Base-by-base conservation (phyloP, 2,113 vertebrate genomes). In the Larimichthys crocea region DNA sequence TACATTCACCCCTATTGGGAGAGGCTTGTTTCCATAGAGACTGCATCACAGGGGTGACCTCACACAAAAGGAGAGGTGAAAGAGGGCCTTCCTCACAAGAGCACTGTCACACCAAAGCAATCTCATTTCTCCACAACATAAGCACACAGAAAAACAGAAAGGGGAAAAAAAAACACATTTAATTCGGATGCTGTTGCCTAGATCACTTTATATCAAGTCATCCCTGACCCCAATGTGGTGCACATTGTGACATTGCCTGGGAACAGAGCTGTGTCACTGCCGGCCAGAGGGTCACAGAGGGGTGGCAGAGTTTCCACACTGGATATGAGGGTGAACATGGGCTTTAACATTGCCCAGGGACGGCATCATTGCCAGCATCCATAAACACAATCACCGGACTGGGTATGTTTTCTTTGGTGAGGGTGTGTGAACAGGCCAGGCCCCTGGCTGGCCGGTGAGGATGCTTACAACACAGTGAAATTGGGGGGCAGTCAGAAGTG, bases 1-100 rank as follows among this genome's bases (percentile, higher is more conserved):
- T 94, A 94, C 91, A 93, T 93, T 93, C 93, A 94, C 94, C 94
- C 94, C 93, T 93, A 94, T 94, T 95, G 94, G 93, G 94, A 95
- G 91, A 93, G 91, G 93, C 94, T 94, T 88, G 94, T 95, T 95
- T 94, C 94, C 94, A 91, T 95, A 92, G 94, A 92, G 93, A 95
- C 94, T 90, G 93, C 93, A 93, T 95, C 93, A 93, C 87, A 91
- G 93, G 92, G 88, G 93, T 95, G 94, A 95, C 94, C 94, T 93
- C 94, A 88, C 91, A 95, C 93, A 95, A 95, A 95, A 94, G 91
- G 87, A 93, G 87, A 94, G 94, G 94, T 95, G 94, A 94, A 91
- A 79, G 88, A 90, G 93, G 92, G 92, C 91, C 93, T 92, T 94
- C 91, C 90, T 93, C 89, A 91, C 92, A 92, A 91, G 84, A 94